Evolutionary conservation across 2,888 invertebrate species (phyloP).

Genomic region (Lysandra coridon): DNA sequence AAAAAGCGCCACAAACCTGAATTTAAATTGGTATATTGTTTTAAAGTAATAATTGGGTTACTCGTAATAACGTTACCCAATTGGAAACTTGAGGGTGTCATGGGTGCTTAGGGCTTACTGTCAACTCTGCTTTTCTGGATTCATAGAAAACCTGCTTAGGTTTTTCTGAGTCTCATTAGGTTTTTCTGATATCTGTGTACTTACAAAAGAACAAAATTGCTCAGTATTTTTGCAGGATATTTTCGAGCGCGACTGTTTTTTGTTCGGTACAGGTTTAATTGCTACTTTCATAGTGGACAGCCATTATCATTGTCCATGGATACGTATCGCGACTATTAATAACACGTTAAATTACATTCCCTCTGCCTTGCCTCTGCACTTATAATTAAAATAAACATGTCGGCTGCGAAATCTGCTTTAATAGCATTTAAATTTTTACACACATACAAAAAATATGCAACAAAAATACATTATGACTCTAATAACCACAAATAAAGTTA

Average conservation of each 20-base stretch:
- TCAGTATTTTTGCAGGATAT: conserved; percentile 11
- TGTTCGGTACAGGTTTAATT: conserved; percentile 42
- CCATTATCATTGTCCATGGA: conserved; percentile 41
- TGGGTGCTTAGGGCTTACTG: background rate
- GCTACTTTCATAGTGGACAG: conserved; percentile 42
- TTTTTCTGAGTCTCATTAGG: background rate
- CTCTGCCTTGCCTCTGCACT: conserved; percentile 32
- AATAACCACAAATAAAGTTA: background rate
- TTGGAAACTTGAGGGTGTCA: background rate
- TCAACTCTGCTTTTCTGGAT: no score
- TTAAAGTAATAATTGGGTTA: no score
- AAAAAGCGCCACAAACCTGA: background rate
- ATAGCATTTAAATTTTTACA: background rate
- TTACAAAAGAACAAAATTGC: background rate
- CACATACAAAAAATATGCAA: background rate
- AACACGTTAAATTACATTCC: conserved; percentile 40
- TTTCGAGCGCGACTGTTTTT: conserved; percentile 18
- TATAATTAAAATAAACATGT: conserved; percentile 19
- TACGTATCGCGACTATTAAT: conserved; percentile 41
- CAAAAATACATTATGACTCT: background rate
- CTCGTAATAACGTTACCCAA: no score
- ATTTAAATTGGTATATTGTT: no score
- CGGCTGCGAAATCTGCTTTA: background rate
- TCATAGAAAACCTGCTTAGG: background rate
- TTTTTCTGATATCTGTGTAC: background rate